These are phyloP conservation scores for Elgaria multicarinata DNA, from an alignment of 2,113 vertebrate species.

Conservation along the genomic window DNA sequence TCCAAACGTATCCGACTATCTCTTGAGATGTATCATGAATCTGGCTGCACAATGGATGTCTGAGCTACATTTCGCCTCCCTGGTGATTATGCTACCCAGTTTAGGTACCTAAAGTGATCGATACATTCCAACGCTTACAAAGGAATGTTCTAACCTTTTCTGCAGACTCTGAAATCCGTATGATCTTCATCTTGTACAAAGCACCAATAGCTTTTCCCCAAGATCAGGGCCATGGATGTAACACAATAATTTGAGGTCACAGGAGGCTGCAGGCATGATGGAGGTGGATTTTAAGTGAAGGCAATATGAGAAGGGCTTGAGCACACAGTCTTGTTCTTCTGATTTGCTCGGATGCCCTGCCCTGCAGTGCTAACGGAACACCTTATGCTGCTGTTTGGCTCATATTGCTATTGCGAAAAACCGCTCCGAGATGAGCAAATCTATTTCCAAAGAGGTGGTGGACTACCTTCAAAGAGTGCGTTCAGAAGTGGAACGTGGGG, in stretches of 20 bases:
- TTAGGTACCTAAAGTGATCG: background rate
- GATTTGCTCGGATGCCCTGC: slow-evolving; percentile 38
- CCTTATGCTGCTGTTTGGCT: slow-evolving; percentile 51
- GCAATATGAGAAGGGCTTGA: background rate
- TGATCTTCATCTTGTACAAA: background rate
- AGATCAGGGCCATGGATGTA: background rate
- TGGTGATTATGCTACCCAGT: background rate
- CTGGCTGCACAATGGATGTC: background rate
- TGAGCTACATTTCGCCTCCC: background rate
- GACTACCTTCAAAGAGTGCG: slow-evolving; percentile 58
- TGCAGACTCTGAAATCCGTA: background rate
- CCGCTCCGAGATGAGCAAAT: slow-evolving; percentile 49
- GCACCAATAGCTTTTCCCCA: background rate
- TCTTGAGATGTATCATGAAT: background rate
- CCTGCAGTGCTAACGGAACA: background rate
- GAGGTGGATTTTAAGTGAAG: background rate
- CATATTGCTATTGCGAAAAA: slow-evolving; percentile 25
- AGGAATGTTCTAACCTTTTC: background rate
- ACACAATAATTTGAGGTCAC: background rate
- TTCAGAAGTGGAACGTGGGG: slow-evolving; percentile 50
- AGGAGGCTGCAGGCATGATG: background rate
- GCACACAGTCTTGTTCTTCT: fast-evolving
- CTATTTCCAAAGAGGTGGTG: slow-evolving; percentile 50
- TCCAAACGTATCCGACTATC: background rate
- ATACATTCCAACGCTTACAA: background rate